Evolutionary conservation across 30 jellyfish, hydroid and myxozoan genomes (phyloP).

Genomic region (Turritopsis rubra): DNA sequence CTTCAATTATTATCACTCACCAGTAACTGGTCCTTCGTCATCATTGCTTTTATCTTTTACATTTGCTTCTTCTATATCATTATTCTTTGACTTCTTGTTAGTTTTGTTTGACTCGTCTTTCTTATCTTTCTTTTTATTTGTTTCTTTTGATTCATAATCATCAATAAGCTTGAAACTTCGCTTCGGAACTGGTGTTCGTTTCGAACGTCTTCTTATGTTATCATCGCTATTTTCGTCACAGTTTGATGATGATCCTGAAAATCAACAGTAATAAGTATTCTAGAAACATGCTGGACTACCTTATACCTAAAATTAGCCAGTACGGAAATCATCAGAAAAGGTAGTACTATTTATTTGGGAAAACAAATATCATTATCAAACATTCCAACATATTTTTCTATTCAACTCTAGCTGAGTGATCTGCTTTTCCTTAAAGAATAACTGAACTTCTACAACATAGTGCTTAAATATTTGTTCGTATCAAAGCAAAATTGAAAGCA

Average conservation of each 20-base stretch:
- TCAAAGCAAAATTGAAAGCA: no score
- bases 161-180: constrained; percentile 53
- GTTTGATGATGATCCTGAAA: constrained; percentile 5
- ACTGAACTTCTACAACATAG: no score
- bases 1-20: not conserved
- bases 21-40: not conserved
- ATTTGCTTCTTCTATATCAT: constrained; percentile 21
- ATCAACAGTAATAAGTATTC: no score
- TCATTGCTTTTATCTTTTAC: not conserved
- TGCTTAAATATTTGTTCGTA: no score
- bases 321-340: no score
- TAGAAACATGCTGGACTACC: no score
- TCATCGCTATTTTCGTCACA: constrained; percentile 36
- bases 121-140: constrained; percentile 5
- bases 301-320: no score
- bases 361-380: no score
- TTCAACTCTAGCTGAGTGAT: no score
- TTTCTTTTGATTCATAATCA: constrained; percentile 25
- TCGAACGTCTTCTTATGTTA: constrained; percentile 59
- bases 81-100: not conserved
- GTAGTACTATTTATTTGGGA: no score
- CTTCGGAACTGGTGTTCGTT: constrained; percentile 81
- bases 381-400: no score
- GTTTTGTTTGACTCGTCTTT: constrained; percentile 3
- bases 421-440: no score